Base-by-base conservation (phyloP, 53 echinoderm and acorn worm genomes). In the Actinopyga echinites region DNA sequence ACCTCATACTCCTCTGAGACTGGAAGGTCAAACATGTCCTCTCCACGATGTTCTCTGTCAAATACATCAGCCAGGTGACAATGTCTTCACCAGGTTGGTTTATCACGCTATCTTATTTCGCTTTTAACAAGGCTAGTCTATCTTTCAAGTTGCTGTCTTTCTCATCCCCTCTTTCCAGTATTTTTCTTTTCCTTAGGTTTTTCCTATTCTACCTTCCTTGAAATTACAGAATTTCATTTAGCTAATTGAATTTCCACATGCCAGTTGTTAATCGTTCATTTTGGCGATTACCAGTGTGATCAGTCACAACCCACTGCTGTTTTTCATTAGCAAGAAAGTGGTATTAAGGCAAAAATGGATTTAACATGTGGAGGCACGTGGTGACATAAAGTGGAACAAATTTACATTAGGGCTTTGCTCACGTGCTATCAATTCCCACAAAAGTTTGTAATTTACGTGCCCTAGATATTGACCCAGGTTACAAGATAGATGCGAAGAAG, bases 201-300 rank as follows among this genome's bases (percentile, higher is more conserved):
- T 65, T 29, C 31, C 65, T 36, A 23, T 44, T 40, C 21, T 40
- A 43, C 44, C 42, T 12, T 63, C 40, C 43, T n/a, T 64, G 31
- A 77, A 77, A 77, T 56, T 54, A 56, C 77, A 55, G 31, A 77
- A 77, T 77, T 55, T 77, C 77, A 77, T 77, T 77, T 77, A 54
- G 77, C 77, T 53, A 77, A 77, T 77, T 77, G 77, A 77, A 77
- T 77, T 77, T 77, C 77, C 77, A 77, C 49, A 77, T 77, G 77
- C 54, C n/a, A 49, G 77, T 56, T 54, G 77, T 77, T 77, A 77
- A 77, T 77, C 77, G 77, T 77, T 77, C 77, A 77, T 77, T 56
- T 77, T 29, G 77, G 77, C 56, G 25, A 77, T 77, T 77, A 77
- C 54, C 30, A 77, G 49, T 55, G 54, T 77, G 77, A 56, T 77